Percentiles rank a stretch among this genome's conserved stretches.
phyloP scores from a whole-genome alignment of 2,888 invertebrate species.

The Dicyrtoma fusca region DNA sequence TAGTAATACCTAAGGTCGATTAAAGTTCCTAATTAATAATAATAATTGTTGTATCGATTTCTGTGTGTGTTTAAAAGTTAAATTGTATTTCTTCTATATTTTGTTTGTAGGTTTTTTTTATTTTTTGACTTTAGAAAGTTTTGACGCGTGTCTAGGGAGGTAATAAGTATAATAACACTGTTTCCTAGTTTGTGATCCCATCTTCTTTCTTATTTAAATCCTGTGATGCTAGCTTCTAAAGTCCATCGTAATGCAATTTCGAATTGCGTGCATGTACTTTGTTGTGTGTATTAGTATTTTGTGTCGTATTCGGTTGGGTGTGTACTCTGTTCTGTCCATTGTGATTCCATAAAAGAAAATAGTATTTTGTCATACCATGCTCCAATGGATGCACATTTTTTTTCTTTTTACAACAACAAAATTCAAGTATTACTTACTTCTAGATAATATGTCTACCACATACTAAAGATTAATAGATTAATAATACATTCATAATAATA shows the following conservation, averaged over 20 bases:
- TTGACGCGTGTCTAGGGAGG: no score
- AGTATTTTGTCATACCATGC: constrained; percentile 7
- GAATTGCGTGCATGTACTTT: neutral
- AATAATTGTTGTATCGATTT: constrained; percentile 8
- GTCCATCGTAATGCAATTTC: no score
- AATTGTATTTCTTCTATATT: neutral
- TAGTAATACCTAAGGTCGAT: constrained; percentile 23
- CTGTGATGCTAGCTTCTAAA: neutral
- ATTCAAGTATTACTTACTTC: constrained; percentile 1
- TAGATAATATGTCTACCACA: no score
- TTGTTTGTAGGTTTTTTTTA: neutral
- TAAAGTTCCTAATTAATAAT: constrained; percentile 12
- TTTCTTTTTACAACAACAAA: constrained; percentile 1
- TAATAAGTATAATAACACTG: neutral
- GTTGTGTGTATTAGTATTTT: constrained; percentile 6
- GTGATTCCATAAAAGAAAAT: constrained; percentile 4
- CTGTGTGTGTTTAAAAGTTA: constrained; percentile 7
- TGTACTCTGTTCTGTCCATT: constrained; percentile 5
- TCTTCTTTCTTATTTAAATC: neutral
- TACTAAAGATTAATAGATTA: neutral
- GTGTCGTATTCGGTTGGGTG: neutral
- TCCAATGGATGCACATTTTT: constrained; percentile 23
- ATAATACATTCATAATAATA: constrained; percentile 25
- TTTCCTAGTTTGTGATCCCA: neutral
- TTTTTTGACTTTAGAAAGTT: neutral